Evolutionary conservation across 2,797 vertebrate genomes (phyloP).

Genomic region (Alcedo quadribrachys): DNA sequence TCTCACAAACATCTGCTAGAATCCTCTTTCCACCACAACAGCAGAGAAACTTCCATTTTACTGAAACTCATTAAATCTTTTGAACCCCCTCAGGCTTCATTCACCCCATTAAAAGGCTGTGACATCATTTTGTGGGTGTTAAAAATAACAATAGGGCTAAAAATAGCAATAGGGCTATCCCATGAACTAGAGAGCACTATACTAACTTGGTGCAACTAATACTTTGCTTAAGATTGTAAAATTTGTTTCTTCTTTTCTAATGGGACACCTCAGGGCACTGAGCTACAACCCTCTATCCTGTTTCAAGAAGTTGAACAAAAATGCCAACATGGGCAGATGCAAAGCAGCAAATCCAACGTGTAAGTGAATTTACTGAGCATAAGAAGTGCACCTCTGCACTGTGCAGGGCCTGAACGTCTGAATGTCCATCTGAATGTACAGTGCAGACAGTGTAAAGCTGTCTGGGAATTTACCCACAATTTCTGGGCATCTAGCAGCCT

Average conservation of each 20-base stretch:
- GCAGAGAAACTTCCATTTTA: background rate
- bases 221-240: background rate
- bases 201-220: background rate
- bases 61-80: background rate
- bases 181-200: background rate
- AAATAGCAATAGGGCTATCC: background rate
- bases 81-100: background rate
- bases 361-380: background rate
- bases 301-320: background rate
- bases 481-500: background rate
- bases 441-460: accelerated
- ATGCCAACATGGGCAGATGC: background rate
- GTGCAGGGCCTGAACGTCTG: background rate
- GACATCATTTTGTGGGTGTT: background rate
- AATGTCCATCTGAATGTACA: background rate
- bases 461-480: background rate
- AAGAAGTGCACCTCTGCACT: background rate
- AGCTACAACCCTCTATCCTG: background rate
- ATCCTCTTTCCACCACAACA: background rate
- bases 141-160: background rate
- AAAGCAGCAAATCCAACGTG: background rate
- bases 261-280: background rate
- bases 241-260: background rate
- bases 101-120: background rate
- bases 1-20: background rate